These are phyloP conservation scores for Oxycera nigricornis DNA, from an alignment of 2,888 invertebrate species.

Conservation along the genomic window DNA sequence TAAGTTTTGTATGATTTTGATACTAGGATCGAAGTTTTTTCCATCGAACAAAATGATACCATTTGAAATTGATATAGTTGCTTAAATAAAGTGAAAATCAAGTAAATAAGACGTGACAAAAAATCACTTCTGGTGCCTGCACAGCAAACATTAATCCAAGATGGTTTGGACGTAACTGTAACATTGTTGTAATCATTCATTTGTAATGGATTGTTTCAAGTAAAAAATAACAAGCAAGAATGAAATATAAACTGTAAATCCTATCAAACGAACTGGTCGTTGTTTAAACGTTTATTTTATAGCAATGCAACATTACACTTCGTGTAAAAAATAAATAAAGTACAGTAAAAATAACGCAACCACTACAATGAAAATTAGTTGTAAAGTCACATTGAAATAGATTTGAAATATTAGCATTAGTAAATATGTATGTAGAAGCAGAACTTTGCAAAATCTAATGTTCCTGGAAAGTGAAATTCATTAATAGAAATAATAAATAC, in stretches of 20 bases:
- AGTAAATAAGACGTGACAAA: constrained; percentile 40
- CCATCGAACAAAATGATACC: constrained; percentile 34
- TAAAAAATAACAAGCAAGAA: constrained; percentile 11
- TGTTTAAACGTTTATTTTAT: constrained; percentile 28
- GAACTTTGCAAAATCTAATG: constrained; percentile 27
- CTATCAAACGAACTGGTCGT: not conserved
- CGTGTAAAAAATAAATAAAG: constrained; percentile 4
- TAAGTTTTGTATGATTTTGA: not conserved
- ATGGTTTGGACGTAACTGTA: constrained; percentile 28
- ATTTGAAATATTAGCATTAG: not conserved
- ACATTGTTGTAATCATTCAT: constrained; percentile 27
- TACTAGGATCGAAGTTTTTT: not conserved
- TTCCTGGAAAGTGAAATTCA: constrained; percentile 22
- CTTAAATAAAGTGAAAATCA: constrained; percentile 31
- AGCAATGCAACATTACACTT: constrained; percentile 9
- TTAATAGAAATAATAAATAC: not conserved
- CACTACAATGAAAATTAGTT: not conserved
- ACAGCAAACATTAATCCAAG: constrained; percentile 29
- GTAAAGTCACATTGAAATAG: not conserved
- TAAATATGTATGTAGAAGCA: not conserved
- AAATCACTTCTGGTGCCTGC: constrained; percentile 40
- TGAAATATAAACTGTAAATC: not conserved
- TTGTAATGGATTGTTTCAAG: constrained; percentile 11
- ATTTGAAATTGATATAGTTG: constrained; percentile 30
- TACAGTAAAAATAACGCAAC: not conserved